Evolutionary conservation across 2,113 vertebrate species (phyloP).

Genomic region (Elachura formosa): DNA sequence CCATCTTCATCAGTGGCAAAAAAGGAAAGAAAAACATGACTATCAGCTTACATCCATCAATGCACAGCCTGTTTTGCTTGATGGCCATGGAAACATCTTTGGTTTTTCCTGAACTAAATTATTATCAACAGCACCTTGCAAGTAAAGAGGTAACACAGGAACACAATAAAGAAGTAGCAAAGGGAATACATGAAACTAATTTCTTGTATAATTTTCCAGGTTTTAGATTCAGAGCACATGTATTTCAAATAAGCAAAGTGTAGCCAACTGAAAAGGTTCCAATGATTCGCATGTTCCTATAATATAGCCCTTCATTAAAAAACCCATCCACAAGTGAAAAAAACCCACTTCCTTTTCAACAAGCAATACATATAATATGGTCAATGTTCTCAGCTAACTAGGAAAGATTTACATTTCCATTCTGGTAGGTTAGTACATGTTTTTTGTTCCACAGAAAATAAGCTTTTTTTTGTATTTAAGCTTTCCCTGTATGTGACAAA

Average conservation of each 20-base stretch:
- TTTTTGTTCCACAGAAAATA: conserved; percentile 61
- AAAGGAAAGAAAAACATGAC: conserved; percentile 4
- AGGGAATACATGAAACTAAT: conserved; percentile 30
- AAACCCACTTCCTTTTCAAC: conserved; percentile 64
- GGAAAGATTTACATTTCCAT: conserved; percentile 70
- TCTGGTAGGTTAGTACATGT: conserved; percentile 36
- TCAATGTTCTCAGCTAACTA: conserved; percentile 50
- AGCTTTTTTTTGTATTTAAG: conserved; percentile 11
- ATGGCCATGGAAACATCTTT: background rate
- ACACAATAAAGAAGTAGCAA: conserved; percentile 4
- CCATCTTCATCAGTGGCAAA: conserved; percentile 1
- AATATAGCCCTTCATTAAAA: conserved; percentile 67
- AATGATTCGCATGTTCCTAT: conserved; percentile 58
- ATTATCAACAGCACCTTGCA: background rate
- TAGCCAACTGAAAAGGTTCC: conserved; percentile 57
- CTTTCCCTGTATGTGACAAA: conserved; percentile 34
- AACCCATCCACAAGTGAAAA: conserved; percentile 49
- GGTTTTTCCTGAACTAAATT: background rate
- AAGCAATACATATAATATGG: conserved; percentile 54
- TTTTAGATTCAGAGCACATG: conserved; percentile 49
- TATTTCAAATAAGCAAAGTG: conserved; percentile 61
- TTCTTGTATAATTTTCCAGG: conserved; percentile 56
- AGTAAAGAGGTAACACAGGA: background rate
- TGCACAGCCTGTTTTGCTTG: background rate
- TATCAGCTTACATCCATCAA: background rate